These are phyloP conservation scores for Channa argus DNA, from an alignment of 2,113 vertebrate species.

Conservation along the genomic window DNA sequence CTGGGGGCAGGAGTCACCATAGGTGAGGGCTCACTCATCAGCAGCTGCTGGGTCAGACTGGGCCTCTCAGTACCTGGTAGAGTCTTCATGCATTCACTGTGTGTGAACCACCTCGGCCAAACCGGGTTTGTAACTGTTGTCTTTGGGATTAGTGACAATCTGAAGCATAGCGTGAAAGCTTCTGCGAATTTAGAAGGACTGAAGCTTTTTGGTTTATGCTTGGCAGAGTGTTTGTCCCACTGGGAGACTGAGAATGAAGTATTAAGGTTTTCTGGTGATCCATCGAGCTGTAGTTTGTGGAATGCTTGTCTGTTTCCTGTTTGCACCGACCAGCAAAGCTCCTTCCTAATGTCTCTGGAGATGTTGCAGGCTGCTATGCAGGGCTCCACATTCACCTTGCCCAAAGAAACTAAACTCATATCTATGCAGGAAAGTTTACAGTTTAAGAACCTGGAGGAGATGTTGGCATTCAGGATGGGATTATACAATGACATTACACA, in stretches of 20 bases:
- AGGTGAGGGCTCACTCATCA: conserved; percentile 86
- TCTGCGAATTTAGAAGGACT: conserved; percentile 75
- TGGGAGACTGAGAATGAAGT: conserved; percentile 83
- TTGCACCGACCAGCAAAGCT: conserved; percentile 82
- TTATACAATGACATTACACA: conserved; percentile 84
- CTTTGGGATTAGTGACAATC: conserved; percentile 86
- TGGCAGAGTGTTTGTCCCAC: conserved; percentile 81
- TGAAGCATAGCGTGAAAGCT: conserved; percentile 83
- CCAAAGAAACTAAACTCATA: conserved; percentile 72
- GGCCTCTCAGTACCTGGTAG: conserved; percentile 77
- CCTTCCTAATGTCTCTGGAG: conserved; percentile 81
- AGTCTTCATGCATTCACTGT: conserved; percentile 89
- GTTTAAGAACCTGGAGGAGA: conserved; percentile 88
- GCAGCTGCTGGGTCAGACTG: conserved; percentile 79
- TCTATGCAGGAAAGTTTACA: conserved; percentile 90
- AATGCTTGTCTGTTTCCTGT: conserved; percentile 89
- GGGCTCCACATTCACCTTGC: conserved; percentile 62
- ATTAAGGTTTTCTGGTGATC: conserved; percentile 84
- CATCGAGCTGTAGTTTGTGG: conserved; percentile 85
- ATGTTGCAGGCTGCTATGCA: conserved; percentile 85
- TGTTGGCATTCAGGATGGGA: conserved; percentile 87
- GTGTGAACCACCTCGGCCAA: conserved; percentile 69
- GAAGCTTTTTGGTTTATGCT: conserved; percentile 79
- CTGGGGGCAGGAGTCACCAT: conserved; percentile 83
- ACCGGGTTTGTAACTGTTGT: conserved; percentile 83